A percentile compares a stretch with the other conserved stretches of the same genome.
Conservation (phyloP, 2,113 vertebrate genomes). For the Spermophilus dauricus region DNA sequence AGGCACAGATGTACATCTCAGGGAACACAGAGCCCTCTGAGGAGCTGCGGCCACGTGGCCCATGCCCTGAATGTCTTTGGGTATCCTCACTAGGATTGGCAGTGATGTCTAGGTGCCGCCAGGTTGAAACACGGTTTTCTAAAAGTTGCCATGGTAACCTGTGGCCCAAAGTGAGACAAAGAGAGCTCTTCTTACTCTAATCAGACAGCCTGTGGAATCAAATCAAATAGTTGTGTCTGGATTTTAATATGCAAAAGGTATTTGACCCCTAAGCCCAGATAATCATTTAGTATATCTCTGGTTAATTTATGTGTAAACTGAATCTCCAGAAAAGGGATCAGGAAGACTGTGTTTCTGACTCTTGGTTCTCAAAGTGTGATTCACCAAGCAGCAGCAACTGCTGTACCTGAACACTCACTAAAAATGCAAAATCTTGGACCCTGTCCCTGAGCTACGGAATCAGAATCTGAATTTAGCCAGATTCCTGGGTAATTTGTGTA, state of each 20-base stretch:
- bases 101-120: background rate
- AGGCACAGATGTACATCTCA: background rate
- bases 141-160: constrained; percentile 23
- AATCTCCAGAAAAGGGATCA: background rate
- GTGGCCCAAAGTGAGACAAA: background rate
- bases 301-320: background rate
- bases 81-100: background rate
- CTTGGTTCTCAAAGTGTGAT: background rate
- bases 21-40: background rate
- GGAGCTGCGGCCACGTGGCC: fast-evolving
- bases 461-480: background rate
- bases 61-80: background rate
- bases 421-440: background rate
- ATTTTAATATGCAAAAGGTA: background rate
- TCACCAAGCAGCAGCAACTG: background rate
- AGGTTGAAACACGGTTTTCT: background rate
- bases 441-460: background rate
- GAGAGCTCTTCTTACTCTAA: background rate
- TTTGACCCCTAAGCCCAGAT: background rate
- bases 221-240: background rate
- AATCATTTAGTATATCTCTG: background rate
- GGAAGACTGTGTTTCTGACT: background rate
- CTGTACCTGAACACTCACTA: background rate
- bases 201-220: background rate
- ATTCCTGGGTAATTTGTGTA: background rate